phyloP scores from a whole-genome alignment of 2,888 invertebrate genomes.

The Biston stratarius region DNA sequence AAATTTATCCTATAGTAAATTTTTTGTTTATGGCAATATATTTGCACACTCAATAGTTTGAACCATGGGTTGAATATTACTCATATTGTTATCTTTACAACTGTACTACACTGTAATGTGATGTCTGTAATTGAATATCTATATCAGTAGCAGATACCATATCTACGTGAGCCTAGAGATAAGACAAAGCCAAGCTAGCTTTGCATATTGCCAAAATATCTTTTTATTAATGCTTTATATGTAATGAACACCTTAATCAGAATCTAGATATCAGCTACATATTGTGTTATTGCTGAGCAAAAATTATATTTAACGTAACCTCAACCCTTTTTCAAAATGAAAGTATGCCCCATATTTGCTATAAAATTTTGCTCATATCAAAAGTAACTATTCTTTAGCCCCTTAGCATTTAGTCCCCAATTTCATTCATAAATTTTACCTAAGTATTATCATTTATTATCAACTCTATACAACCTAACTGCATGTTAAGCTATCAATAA shows the following conservation, averaged over 20 bases:
- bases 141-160: conserved; percentile 71
- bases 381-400: conserved; percentile 15
- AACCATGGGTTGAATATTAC: too few species aligned
- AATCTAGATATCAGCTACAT: conserved; percentile 31
- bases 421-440: conserved; percentile 12
- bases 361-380: conserved; percentile 20
- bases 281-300: conserved; percentile 38
- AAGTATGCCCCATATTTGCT: conserved; percentile 17
- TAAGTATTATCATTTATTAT: conserved; percentile 4
- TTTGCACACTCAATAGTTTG: conserved; percentile 42
- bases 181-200: conserved; percentile 60
- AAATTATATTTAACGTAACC: conserved; percentile 21
- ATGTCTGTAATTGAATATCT: conserved; percentile 62
- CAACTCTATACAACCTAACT: conserved; percentile 10
- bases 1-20: conserved; percentile 38
- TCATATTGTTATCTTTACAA: conserved; percentile 36
- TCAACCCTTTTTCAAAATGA: conserved; percentile 24
- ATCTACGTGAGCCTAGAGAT: conserved; percentile 66
- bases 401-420: conserved; percentile 1
- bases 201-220: conserved; percentile 60
- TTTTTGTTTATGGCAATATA: conserved; percentile 61
- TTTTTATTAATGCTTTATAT: conserved; percentile 50
- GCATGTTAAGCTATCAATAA: conserved; percentile 13
- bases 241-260: conserved; percentile 39
- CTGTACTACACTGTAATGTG: conserved; percentile 56